Percentiles rank a stretch among this genome's conserved stretches.
phyloP scores from a whole-genome alignment of 2,888 invertebrate species.

The Hirtodrosophila alboralis region DNA sequence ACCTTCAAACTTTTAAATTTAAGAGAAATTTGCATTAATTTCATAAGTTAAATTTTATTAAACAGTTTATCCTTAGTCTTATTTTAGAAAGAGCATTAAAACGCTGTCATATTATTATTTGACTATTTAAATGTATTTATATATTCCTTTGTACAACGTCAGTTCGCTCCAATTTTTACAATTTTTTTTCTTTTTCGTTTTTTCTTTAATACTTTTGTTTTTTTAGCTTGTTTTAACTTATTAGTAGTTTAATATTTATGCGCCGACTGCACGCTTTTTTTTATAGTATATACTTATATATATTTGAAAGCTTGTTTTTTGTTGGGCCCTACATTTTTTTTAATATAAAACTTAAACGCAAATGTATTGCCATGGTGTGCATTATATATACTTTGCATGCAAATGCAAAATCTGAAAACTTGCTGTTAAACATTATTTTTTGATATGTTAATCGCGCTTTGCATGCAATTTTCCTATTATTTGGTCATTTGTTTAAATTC shows the following conservation, averaged over 20 bases:
- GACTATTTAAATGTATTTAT: slow-evolving; percentile 8
- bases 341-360: slow-evolving; percentile 55
- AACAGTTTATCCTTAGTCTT: too few relatives aligned
- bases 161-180: slow-evolving; percentile 33
- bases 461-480: slow-evolving; percentile 80
- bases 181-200: slow-evolving; percentile 19
- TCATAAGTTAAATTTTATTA: too few relatives aligned
- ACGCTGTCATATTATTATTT: slow-evolving; percentile 3
- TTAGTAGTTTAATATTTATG: slow-evolving; percentile 68
- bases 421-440: slow-evolving; percentile 69
- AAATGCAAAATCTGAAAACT: slow-evolving; percentile 55
- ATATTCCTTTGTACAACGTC: slow-evolving; percentile 52
- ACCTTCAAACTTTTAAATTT: too few relatives aligned
- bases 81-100: slow-evolving; percentile 6
- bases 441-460: slow-evolving; percentile 73
- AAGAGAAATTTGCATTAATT: too few relatives aligned
- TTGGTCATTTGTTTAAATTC: slow-evolving; percentile 68
- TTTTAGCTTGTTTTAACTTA: slow-evolving; percentile 56
- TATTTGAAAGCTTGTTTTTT: slow-evolving; percentile 33
- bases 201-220: slow-evolving; percentile 22
- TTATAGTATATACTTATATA: slow-evolving; percentile 9
- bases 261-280: slow-evolving; percentile 62
- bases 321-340: slow-evolving; percentile 60
- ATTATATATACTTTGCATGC: slow-evolving; percentile 38
- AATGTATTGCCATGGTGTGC: slow-evolving; percentile 35